phyloP scores from a whole-genome alignment of 1,140 invertebrate species.

The Philaenus spumarius region DNA sequence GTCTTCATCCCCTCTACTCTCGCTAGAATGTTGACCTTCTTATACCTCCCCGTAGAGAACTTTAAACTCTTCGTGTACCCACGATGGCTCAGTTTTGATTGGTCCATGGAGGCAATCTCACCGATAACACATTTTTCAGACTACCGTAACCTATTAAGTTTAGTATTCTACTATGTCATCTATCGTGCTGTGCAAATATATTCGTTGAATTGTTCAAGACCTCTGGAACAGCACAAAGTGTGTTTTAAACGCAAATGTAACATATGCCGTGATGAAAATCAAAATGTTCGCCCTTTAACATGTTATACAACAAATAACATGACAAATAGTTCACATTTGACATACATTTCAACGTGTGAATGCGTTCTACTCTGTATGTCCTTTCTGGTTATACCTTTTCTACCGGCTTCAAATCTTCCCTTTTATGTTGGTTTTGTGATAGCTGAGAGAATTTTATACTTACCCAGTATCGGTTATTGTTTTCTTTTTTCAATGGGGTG shows the following conservation, averaged over 20 bases:
- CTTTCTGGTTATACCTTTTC: conserved; percentile 81
- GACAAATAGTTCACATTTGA: conserved; percentile 41
- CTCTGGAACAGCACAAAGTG: too few species aligned
- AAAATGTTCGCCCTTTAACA: conserved; percentile 35
- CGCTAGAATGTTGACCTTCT: conserved; percentile 73
- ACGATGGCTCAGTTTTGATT: conserved; percentile 81
- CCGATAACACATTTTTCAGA: conserved; percentile 66
- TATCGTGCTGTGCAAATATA: background rate
- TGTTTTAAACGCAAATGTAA: too few species aligned
- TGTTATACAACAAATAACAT: conserved; percentile 42
- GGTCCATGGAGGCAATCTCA: conserved; percentile 92
- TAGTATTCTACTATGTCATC: conserved; percentile 55
- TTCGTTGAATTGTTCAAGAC: too few species aligned
- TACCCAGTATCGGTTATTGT: conserved; percentile 93
- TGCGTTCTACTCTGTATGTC: conserved; percentile 42
- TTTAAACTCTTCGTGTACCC: conserved; percentile 75
- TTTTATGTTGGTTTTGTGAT: conserved; percentile 97
- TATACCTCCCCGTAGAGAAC: conserved; percentile 83
- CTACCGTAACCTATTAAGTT: conserved; percentile 60
- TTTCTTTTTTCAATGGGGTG: conserved; percentile 70
- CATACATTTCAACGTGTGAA: background rate
- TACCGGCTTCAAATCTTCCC: conserved; percentile 89
- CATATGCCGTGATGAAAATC: too few species aligned
- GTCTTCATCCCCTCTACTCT: conserved; percentile 63
- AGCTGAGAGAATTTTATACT: conserved; percentile 89